A percentile compares a stretch with the other conserved stretches of the same genome.
These are phyloP conservation scores for Corbicula japonica DNA, from an alignment of 2,888 invertebrate species.

Conservation along the genomic window DNA sequence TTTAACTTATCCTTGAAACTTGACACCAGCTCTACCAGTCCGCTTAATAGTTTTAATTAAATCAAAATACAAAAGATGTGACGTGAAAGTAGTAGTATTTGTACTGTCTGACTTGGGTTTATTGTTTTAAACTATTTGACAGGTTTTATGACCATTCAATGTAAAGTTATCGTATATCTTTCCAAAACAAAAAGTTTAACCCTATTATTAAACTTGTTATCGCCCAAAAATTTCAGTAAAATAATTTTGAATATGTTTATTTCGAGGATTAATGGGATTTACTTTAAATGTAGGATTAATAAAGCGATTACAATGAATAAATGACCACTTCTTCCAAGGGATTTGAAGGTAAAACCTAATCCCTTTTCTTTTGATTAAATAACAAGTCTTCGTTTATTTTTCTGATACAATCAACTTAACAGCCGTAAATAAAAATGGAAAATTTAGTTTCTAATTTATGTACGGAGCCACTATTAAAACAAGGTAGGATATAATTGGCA, in stretches of 20 bases:
- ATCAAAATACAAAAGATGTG: no score
- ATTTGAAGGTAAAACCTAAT: conserved; percentile 22
- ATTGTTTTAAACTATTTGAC: conserved; percentile 22
- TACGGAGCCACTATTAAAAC: neutral
- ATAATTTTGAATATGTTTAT: no score
- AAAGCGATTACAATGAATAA: no score
- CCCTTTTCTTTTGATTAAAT: conserved; percentile 9
- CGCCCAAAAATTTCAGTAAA: no score
- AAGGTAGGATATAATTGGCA: conserved; percentile 4
- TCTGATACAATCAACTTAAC: neutral
- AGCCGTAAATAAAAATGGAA: neutral
- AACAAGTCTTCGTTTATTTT: conserved; percentile 3
- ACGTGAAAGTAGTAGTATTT: conserved; percentile 6
- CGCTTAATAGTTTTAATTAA: no score
- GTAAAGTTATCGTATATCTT: neutral
- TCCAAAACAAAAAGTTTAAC: neutral
- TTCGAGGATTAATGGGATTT: no score
- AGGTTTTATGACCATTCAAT: neutral
- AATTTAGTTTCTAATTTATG: neutral
- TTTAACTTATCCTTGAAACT: no score
- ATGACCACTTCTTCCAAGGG: no score
- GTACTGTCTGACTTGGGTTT: conserved; percentile 1
- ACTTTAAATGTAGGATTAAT: no score
- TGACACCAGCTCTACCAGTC: no score
- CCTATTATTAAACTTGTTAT: no score